Evolutionary conservation across 2,888 invertebrate genomes (phyloP).

Genomic region (Leptarthrus brevirostris): DNA sequence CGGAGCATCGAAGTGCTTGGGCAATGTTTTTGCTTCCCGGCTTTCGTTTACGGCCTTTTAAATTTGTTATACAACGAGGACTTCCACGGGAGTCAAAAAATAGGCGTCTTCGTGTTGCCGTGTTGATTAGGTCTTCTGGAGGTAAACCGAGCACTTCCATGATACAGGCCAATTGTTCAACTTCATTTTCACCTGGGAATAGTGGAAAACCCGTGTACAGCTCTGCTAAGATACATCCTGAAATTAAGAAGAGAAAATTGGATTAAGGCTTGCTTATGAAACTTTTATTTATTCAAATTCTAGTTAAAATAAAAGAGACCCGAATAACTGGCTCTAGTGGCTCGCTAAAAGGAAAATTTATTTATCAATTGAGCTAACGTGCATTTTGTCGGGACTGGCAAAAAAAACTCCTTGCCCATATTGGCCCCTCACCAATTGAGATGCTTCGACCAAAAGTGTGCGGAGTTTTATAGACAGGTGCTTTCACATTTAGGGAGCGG

Average conservation of each 20-base stretch:
- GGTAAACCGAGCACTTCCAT: slow-evolving; percentile 96
- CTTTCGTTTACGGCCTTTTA: slow-evolving; percentile 90
- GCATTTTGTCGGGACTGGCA: too few relatives aligned
- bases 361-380: too few relatives aligned
- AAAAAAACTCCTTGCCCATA: too few relatives aligned
- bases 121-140: slow-evolving; percentile 85
- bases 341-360: too few relatives aligned
- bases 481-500: too few relatives aligned
- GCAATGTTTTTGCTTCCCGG: slow-evolving; percentile 87
- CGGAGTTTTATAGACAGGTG: too few relatives aligned
- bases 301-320: not conserved
- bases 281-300: too few relatives aligned
- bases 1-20: slow-evolving; percentile 85
- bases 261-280: too few relatives aligned
- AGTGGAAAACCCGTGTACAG: slow-evolving; percentile 95
- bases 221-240: slow-evolving; percentile 94
- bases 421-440: too few relatives aligned
- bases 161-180: slow-evolving; percentile 95
- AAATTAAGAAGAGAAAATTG: too few relatives aligned
- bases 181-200: slow-evolving; percentile 97
- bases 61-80: slow-evolving; percentile 91
- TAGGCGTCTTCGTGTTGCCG: slow-evolving; percentile 85
- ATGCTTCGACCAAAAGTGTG: too few relatives aligned
- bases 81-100: slow-evolving; percentile 91
- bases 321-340: not conserved